Evolutionary conservation across 2,888 invertebrate species (phyloP).

Genomic region (Spialia ferax): DNA sequence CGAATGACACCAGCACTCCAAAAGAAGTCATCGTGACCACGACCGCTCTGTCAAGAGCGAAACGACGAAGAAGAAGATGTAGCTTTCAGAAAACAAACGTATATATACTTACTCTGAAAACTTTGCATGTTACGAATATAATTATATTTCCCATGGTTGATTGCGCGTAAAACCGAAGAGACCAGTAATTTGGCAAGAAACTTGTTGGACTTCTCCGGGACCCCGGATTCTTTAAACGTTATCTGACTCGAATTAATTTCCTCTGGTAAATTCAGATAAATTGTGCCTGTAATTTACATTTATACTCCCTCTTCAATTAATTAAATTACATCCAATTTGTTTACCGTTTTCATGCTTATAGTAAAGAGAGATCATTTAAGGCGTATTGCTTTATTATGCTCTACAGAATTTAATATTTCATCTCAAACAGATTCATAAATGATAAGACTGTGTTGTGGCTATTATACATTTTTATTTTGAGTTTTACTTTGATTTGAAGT

Average conservation of each 20-base stretch:
- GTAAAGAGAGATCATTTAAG: background rate
- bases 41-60: too few species aligned
- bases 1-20: too few species aligned
- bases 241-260: conserved; percentile 8
- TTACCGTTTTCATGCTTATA: conserved; percentile 1
- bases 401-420: background rate
- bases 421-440: background rate
- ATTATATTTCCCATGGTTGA: too few species aligned
- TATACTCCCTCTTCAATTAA: conserved; percentile 10
- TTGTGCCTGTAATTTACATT: background rate
- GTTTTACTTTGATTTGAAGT: background rate
- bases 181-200: background rate
- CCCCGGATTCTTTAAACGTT: conserved; percentile 1
- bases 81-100: too few species aligned
- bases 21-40: too few species aligned
- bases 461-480: background rate
- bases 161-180: background rate
- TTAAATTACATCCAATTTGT: conserved; percentile 13
- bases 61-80: too few species aligned
- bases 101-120: too few species aligned
- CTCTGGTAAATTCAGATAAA: conserved; percentile 8
- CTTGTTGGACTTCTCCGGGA: background rate
- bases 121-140: too few species aligned
- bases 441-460: background rate
- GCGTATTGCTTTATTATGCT: background rate